Base-by-base conservation (phyloP, 2,888 invertebrate genomes). In the Buathra laborator region DNA sequence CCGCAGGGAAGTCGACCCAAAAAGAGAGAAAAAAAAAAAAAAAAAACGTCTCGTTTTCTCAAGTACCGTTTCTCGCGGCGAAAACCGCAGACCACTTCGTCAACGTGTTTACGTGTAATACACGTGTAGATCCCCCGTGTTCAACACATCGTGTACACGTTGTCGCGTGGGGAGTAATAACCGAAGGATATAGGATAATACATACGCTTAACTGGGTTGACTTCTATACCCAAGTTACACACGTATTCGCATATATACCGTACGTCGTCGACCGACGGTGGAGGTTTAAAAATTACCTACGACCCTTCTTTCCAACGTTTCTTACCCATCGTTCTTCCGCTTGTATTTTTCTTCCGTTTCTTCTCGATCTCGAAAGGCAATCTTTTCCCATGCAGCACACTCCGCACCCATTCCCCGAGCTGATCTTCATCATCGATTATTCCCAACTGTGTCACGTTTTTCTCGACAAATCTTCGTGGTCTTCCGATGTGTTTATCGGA, bases 361-460 rank as follows among this genome's bases (percentile, higher is more conserved):
- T 44, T 46, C 19, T 43, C 43, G 24, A 59, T n/a, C 44, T 72
- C 44, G 24, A 72, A 29, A 43, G 43, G 44, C 44, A 43, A 59
- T 72, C 59, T 24, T 59, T 72, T 72, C 32, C 59, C 7, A 19
- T n/a, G 44, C 56, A 19, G 24, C 24, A 72, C n/a, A 14, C 24
- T 59, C n/a, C 14, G 72, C 10, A 44, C 12, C 44, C 44, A 9
- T 5, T 37, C 7, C 37, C 37, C 12, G 56, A 44, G 44, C n/a
- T 46, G 44, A 72, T 56, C 44, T 44, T 44, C 24, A 44, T 44
- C 9, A 24, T 59, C 44, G 56, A 59, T 72, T 59, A 59, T 72
- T 14, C n/a, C 16, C 1, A 5, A 29, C 56, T 12, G 7, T 7
- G 43, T 16, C 14, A 43, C 44, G 6, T 62, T 62, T 19, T 53